Evolutionary conservation across 2,113 vertebrate genomes (phyloP).

Genomic region (Vulpes lagopus): DNA sequence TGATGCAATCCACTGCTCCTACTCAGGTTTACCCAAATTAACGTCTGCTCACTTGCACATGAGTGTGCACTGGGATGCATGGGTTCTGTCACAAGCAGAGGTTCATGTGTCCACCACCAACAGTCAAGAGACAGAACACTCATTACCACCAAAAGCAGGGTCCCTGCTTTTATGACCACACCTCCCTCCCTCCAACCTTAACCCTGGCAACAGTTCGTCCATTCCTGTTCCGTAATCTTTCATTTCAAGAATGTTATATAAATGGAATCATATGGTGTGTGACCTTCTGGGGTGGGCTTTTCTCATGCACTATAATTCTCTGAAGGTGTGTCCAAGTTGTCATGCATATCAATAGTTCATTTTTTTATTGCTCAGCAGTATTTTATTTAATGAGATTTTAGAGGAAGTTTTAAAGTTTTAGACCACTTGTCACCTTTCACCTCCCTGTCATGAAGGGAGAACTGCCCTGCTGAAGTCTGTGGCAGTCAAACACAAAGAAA

Average conservation of each 20-base stretch:
- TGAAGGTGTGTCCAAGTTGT: neutral
- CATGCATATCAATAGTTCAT: neutral
- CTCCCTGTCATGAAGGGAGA: too few relatives aligned
- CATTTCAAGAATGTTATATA: neutral
- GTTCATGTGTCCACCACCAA: neutral
- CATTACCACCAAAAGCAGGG: neutral
- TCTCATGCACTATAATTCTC: neutral
- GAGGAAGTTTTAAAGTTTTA: neutral
- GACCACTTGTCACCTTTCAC: neutral
- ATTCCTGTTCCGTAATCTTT: neutral
- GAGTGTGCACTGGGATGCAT: rapidly evolving
- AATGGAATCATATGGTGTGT: rapidly evolving
- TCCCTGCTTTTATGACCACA: neutral
- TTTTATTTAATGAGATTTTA: neutral
- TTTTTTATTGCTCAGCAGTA: constrained; percentile 3
- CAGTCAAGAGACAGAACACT: too few relatives aligned
- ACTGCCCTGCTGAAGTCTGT: neutral
- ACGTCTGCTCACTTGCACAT: neutral
- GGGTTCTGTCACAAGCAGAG: rapidly evolving
- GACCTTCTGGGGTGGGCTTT: neutral
- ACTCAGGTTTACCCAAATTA: too few relatives aligned
- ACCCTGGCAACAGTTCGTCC: rapidly evolving
- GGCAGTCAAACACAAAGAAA: neutral
- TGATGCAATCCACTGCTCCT: rapidly evolving
- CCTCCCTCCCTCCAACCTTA: rapidly evolving